phyloP scores from a whole-genome alignment of 2,113 vertebrate genomes.

The Pterophyllum scalare region DNA sequence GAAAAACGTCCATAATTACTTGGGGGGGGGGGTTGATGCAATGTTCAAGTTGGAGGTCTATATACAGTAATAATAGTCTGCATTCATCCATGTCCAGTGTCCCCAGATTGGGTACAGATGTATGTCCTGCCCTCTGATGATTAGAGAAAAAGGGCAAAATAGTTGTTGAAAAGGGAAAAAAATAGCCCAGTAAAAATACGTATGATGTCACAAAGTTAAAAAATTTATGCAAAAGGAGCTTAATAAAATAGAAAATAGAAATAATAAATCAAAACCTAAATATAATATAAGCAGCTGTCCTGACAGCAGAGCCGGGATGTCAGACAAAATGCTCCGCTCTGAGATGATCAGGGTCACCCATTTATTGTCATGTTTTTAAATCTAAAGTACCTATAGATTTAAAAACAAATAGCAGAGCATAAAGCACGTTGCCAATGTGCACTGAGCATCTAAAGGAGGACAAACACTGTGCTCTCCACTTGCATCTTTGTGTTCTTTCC shows the following conservation, averaged over 20 bases:
- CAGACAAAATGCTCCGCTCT: background rate
- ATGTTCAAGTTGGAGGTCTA: background rate
- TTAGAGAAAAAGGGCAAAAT: background rate
- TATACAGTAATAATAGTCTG: background rate
- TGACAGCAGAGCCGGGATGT: background rate
- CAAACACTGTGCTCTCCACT: background rate
- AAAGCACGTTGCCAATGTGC: background rate
- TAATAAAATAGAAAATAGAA: background rate
- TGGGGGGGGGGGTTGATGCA: background rate
- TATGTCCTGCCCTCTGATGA: too few relatives aligned
- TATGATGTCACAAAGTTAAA: background rate
- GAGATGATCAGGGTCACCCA: background rate
- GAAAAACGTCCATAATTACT: too few relatives aligned
- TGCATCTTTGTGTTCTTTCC: background rate
- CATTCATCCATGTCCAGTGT: background rate
- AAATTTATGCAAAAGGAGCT: background rate
- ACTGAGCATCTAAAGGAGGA: background rate
- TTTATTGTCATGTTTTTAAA: background rate
- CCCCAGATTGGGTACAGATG: too few relatives aligned
- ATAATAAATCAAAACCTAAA: background rate
- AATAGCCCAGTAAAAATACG: background rate
- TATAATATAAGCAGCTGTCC: background rate
- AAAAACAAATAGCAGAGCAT: background rate
- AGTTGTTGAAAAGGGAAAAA: background rate
- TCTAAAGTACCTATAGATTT: background rate